Percentiles rank a stretch among this genome's conserved stretches.
These are phyloP conservation scores for Sebastes cheni DNA, from an alignment of 2,797 vertebrate genomes.

Conservation along the genomic window DNA sequence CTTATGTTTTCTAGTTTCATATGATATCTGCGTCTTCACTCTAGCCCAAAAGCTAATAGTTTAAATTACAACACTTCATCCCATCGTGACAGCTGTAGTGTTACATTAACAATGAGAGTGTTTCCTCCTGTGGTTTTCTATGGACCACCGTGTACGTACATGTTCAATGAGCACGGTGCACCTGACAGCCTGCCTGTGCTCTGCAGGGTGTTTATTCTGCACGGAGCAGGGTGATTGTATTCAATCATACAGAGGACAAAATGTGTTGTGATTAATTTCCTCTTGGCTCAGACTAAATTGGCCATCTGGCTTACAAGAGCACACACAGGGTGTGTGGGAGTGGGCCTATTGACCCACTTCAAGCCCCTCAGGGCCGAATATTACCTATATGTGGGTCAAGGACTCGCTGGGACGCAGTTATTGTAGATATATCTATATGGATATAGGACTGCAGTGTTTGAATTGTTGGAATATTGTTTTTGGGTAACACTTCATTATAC, in stretches of 20 bases:
- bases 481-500: too few relatives aligned
- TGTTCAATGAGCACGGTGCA: conserved; percentile 5
- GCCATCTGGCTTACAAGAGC: conserved; percentile 66
- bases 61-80: not conserved
- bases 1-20: too few relatives aligned
- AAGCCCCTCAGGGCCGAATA: conserved; percentile 37
- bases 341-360: conserved; percentile 55
- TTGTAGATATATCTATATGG: not conserved
- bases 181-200: conserved; percentile 20
- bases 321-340: conserved; percentile 49
- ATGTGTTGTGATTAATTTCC: conserved; percentile 62
- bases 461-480: not conserved
- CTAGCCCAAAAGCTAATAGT: too few relatives aligned
- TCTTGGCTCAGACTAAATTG: conserved; percentile 52
- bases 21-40: too few relatives aligned
- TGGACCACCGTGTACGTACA: not conserved
- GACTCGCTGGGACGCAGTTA: conserved; percentile 11
- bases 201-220: conserved; percentile 36
- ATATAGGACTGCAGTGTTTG: not conserved
- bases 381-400: conserved; percentile 64
- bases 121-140: not conserved
- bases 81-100: not conserved
- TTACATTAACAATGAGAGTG: not conserved
- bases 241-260: conserved; percentile 45
- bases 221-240: conserved; percentile 2